Conservation (phyloP, 2,888 invertebrate genomes). For the Brachyptera risi region DNA sequence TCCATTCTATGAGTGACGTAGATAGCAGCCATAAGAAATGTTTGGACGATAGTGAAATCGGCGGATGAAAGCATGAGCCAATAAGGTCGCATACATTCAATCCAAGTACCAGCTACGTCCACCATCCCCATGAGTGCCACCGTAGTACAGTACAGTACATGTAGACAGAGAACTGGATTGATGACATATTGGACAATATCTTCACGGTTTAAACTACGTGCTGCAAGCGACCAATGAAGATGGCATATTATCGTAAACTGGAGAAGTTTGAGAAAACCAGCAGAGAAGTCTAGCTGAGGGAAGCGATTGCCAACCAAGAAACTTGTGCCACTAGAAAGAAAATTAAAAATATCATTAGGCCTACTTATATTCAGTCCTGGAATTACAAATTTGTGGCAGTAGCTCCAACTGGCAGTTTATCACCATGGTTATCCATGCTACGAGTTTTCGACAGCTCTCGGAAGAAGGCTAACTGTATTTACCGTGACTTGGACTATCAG, state of each 20-base stretch:
- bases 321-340: conserved; percentile 45
- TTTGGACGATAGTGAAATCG: conserved; percentile 48
- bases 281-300: conserved; percentile 48
- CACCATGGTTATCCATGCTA: no score
- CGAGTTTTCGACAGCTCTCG: no score
- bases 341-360: no score
- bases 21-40: conserved; percentile 48
- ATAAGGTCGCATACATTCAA: conserved; percentile 51
- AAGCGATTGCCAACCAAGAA: conserved; percentile 45
- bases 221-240: conserved; percentile 50
- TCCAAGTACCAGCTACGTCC: conserved; percentile 46
- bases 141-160: conserved; percentile 47
- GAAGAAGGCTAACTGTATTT: no score
- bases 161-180: conserved; percentile 46
- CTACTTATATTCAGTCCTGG: no score
- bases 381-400: no score
- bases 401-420: no score
- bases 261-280: conserved; percentile 48
- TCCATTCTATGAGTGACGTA: conserved; percentile 45
- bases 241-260: conserved; percentile 50
- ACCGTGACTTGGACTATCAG: no score
- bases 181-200: conserved; percentile 44
- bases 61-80: conserved; percentile 50
- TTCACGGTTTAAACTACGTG: conserved; percentile 47
- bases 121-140: conserved; percentile 48